A percentile compares a stretch with the other conserved stretches of the same genome.
These are phyloP conservation scores for Tupiocoris notatus DNA, from an alignment of 2,888 invertebrate genomes.

Conservation along the genomic window DNA sequence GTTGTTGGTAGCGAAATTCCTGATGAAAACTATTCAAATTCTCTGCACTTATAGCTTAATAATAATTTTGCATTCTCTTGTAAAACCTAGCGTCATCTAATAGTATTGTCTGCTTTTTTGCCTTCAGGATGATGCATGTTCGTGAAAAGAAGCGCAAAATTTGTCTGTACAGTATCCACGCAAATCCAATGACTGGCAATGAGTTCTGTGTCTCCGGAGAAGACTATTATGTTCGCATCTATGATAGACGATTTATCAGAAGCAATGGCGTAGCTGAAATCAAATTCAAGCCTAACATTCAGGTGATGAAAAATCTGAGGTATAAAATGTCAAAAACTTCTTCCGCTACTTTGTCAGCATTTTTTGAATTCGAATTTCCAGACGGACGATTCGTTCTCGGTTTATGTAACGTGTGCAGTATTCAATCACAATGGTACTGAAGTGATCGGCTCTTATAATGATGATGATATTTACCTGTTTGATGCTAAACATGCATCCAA, in stretches of 20 bases:
- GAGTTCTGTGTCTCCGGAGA: slow-evolving; percentile 83
- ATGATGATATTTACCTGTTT: slow-evolving; percentile 89
- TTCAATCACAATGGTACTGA: slow-evolving; percentile 90
- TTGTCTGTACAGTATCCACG: slow-evolving; percentile 83
- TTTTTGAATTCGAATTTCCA: slow-evolving; percentile 14
- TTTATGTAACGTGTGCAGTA: slow-evolving; percentile 81
- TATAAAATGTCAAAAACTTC: neutral
- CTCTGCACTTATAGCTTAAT: too few relatives aligned
- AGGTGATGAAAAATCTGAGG: slow-evolving; percentile 57
- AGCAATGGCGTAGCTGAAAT: slow-evolving; percentile 56
- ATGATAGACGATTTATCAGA: slow-evolving; percentile 65
- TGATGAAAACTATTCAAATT: too few relatives aligned
- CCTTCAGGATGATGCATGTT: slow-evolving; percentile 52
- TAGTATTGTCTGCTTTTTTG: slow-evolving; percentile 35
- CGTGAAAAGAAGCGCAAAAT: slow-evolving; percentile 62
- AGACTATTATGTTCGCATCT: slow-evolving; percentile 74
- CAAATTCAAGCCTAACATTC: slow-evolving; percentile 64
- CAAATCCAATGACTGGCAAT: slow-evolving; percentile 73
- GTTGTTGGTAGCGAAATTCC: too few relatives aligned
- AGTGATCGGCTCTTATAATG: slow-evolving; percentile 90
- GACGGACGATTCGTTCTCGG: slow-evolving; percentile 42
- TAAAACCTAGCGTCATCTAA: slow-evolving; percentile 18
- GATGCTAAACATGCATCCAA: slow-evolving; percentile 60
- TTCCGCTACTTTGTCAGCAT: too few relatives aligned
- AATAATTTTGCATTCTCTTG: too few relatives aligned